A percentile compares a stretch with the other conserved stretches of the same genome.
phyloP scores from a whole-genome alignment of 2,797 vertebrate species.

The Glossophaga mutica region DNA sequence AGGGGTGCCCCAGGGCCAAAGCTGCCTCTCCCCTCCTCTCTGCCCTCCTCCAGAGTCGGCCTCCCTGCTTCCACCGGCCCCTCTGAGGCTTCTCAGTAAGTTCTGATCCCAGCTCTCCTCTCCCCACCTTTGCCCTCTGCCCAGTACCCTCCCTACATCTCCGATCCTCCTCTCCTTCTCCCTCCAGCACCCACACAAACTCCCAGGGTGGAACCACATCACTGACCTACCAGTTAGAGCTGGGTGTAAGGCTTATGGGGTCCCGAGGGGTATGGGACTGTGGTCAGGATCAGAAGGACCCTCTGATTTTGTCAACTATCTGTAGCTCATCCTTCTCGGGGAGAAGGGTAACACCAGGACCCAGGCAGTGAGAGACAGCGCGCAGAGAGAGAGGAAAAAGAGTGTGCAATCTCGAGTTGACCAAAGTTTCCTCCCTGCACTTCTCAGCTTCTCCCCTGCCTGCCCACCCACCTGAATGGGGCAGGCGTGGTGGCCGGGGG shows the following conservation, averaged over 20 bases:
- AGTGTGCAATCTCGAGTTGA: neutral
- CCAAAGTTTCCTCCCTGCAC: neutral
- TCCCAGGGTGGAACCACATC: neutral
- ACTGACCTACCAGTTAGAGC: neutral
- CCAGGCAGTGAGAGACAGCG: neutral
- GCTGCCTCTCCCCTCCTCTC: neutral
- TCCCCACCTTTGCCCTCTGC: neutral
- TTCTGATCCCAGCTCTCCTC: neutral
- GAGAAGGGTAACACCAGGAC: neutral
- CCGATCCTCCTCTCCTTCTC: neutral
- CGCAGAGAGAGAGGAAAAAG: neutral
- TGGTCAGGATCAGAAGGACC: neutral
- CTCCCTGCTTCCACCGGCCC: neutral
- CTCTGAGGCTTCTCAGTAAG: rapidly evolving
- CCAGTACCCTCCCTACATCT: neutral
- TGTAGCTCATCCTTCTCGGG: neutral
- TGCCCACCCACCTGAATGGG: neutral
- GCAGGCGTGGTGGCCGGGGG: too few relatives aligned
- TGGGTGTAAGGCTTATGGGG: neutral
- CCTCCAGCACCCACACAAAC: neutral
- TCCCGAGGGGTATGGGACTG: neutral
- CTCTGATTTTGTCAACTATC: neutral
- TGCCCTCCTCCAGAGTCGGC: neutral
- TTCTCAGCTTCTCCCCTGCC: neutral
- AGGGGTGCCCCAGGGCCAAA: rapidly evolving